Conservation (phyloP, 2,888 invertebrate species). For the Coelinius sp. region DNA sequence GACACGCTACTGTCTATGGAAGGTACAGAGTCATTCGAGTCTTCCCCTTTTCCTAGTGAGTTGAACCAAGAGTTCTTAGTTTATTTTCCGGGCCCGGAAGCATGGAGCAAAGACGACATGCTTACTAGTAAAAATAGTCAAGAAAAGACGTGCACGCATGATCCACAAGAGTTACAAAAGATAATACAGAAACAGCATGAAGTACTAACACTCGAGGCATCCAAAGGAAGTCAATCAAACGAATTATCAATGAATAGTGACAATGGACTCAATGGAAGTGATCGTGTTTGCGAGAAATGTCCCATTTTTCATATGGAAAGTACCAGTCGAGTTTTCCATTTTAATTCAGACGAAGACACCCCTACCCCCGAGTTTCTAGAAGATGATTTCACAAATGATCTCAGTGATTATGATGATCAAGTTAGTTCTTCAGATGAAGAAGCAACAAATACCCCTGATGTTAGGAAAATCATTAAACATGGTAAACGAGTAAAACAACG, state of each 20-base stretch:
- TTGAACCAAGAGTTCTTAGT: background rate
- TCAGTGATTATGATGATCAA: background rate
- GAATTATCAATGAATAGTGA: background rate
- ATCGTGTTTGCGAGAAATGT: background rate
- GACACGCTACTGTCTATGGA: background rate
- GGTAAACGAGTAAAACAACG: background rate
- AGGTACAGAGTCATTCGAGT: background rate
- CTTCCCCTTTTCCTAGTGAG: background rate
- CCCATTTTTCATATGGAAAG: background rate
- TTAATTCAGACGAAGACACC: background rate
- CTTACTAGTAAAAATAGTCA: background rate
- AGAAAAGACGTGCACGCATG: background rate
- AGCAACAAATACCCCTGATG: background rate
- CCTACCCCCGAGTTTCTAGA: background rate
- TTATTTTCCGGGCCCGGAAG: background rate
- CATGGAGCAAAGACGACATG: background rate
- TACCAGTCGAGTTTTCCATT: background rate
- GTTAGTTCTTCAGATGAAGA: background rate
- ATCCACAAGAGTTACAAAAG: background rate
- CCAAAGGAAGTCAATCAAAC: background rate
- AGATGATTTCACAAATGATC: background rate
- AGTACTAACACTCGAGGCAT: background rate
- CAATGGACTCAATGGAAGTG: background rate
- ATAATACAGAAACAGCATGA: background rate
- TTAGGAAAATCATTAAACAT: background rate